Percentiles rank a stretch among this genome's conserved stretches.
Conservation (phyloP, 2,797 vertebrate genomes). For the Clarias laeviceps region DNA sequence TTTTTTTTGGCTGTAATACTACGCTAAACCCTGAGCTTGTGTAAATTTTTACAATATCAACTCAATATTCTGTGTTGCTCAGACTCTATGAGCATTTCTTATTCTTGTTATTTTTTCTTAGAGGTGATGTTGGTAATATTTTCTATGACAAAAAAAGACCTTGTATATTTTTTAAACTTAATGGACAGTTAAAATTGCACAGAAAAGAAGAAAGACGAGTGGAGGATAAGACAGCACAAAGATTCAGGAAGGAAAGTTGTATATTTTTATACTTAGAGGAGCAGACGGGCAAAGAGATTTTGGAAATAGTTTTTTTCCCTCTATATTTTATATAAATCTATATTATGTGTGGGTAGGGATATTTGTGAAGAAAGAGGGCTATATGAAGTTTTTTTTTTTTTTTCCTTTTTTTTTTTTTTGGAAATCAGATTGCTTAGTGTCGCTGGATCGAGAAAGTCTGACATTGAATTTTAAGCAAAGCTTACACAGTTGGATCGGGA, state of each 20-base stretch:
- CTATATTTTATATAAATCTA: slow-evolving; percentile 74
- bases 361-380: slow-evolving; percentile 53
- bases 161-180: slow-evolving; percentile 79
- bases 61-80: slow-evolving; percentile 30
- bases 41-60: neutral
- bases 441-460: slow-evolving; percentile 28
- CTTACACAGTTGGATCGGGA: slow-evolving; percentile 27
- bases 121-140: slow-evolving; percentile 63
- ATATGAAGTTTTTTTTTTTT: slow-evolving; percentile 48
- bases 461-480: neutral
- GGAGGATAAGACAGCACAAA: slow-evolving; percentile 56
- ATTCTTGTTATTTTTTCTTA: slow-evolving; percentile 42
- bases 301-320: slow-evolving; percentile 76
- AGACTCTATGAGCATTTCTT: slow-evolving; percentile 49
- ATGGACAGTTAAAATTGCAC: slow-evolving; percentile 50
- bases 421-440: slow-evolving; percentile 40
- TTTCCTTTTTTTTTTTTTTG: slow-evolving; percentile 19
- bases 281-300: slow-evolving; percentile 69
- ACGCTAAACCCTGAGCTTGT: slow-evolving; percentile 8
- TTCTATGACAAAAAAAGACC: slow-evolving; percentile 63
- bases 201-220: slow-evolving; percentile 10
- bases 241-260: slow-evolving; percentile 80
- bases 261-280: slow-evolving; percentile 83
- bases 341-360: slow-evolving; percentile 64
- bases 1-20: neutral